Evolutionary conservation across 2,888 invertebrate genomes (phyloP).

Genomic region (Drosophila pseudotakahashii): DNA sequence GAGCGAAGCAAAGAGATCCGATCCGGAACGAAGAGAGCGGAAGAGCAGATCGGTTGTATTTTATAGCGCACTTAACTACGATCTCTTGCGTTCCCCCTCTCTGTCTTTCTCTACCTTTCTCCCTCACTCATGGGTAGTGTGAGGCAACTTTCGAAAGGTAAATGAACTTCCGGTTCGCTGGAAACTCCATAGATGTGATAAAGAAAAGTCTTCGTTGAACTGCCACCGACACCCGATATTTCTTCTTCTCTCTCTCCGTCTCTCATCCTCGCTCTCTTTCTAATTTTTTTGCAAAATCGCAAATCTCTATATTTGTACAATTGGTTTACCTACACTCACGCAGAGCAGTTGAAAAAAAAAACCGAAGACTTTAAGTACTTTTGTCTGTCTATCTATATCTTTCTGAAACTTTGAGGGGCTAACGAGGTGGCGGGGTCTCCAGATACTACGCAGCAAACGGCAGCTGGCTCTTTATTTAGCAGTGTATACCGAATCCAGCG

Average conservation of each 20-base stretch:
- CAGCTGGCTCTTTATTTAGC: slow-evolving; percentile 27
- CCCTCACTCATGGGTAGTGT: slow-evolving; percentile 32
- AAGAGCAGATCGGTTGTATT: slow-evolving; percentile 20
- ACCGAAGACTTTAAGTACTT: slow-evolving; percentile 47
- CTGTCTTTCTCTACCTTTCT: slow-evolving; percentile 4
- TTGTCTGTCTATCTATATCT: slow-evolving; percentile 17
- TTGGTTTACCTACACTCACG: slow-evolving; percentile 53
- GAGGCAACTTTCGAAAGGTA: slow-evolving; percentile 66
- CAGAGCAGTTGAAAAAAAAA: neutral
- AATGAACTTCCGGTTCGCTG: slow-evolving; percentile 80
- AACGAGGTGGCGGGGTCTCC: slow-evolving; percentile 1
- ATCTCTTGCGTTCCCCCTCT: slow-evolving; percentile 4
- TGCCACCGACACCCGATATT: slow-evolving; percentile 13
- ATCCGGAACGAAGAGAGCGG: slow-evolving; percentile 4
- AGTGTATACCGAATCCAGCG: slow-evolving; percentile 7
- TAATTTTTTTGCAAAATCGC: slow-evolving; percentile 12
- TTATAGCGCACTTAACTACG: slow-evolving; percentile 5
- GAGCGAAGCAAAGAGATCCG: slow-evolving; percentile 13
- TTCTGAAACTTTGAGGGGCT: slow-evolving; percentile 1
- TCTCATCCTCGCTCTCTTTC: no score
- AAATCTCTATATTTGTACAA: slow-evolving; percentile 68
- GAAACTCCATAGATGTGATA: slow-evolving; percentile 51
- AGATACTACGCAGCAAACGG: slow-evolving; percentile 57
- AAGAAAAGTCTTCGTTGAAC: slow-evolving; percentile 23
- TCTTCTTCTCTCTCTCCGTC: neutral